Evolutionary conservation across 1,140 invertebrate genomes (phyloP).

Genomic region (Lysiphlebus fabarum): DNA sequence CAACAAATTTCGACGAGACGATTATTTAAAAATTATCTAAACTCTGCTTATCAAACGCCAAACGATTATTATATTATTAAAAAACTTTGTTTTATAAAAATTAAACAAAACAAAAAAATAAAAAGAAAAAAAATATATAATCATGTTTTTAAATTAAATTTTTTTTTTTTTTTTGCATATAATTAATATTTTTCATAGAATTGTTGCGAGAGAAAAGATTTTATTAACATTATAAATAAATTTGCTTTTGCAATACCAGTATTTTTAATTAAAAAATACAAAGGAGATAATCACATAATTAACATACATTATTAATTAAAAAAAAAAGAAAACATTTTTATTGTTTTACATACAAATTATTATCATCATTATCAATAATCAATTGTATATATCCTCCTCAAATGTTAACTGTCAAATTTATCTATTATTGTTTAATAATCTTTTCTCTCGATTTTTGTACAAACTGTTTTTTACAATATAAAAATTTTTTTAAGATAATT

Average conservation of each 20-base stretch:
- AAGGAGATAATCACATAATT: conserved; percentile 6
- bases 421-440: conserved; percentile 44
- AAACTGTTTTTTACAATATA: conserved; percentile 52
- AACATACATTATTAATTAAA: background rate
- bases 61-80: conserved; percentile 29
- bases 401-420: conserved; percentile 34
- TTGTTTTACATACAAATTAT: too few relatives aligned
- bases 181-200: conserved; percentile 31
- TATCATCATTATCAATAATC: conserved; percentile 1
- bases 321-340: background rate
- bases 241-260: conserved; percentile 28
- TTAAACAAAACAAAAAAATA: conserved; percentile 6
- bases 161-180: background rate
- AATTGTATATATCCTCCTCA: conserved; percentile 48
- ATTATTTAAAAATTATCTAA: conserved; percentile 29
- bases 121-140: background rate
- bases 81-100: conserved; percentile 9
- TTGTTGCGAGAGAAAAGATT: conserved; percentile 39
- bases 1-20: background rate
- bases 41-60: conserved; percentile 33
- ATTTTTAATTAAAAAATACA: background rate
- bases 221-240: conserved; percentile 23
- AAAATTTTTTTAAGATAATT: conserved; percentile 39
- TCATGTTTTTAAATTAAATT: conserved; percentile 27
- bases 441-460: conserved; percentile 54